Conservation (phyloP, 2,888 invertebrate species). For the Psylliodes chrysocephalus region DNA sequence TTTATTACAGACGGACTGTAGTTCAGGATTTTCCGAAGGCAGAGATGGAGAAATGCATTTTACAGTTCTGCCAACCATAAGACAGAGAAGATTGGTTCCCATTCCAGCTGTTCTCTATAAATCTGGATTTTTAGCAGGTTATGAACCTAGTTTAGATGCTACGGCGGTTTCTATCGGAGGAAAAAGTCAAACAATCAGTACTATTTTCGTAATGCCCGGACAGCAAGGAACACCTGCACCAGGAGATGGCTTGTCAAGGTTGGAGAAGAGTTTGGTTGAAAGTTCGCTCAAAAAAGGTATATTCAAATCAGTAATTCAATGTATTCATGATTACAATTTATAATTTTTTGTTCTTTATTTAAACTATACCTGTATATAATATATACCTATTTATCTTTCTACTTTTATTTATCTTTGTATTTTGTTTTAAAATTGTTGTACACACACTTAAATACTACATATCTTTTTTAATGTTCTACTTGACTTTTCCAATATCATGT, state of each 20-base stretch:
- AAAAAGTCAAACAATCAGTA: constrained; percentile 77
- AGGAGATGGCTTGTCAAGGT: constrained; percentile 79
- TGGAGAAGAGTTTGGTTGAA: constrained; percentile 77
- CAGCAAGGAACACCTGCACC: constrained; percentile 84
- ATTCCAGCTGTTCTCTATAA: constrained; percentile 86
- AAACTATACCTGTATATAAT: too few species aligned
- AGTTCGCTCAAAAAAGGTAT: constrained; percentile 72
- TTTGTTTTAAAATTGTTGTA: too few species aligned
- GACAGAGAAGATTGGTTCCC: constrained; percentile 82
- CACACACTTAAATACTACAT: too few species aligned
- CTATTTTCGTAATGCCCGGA: constrained; percentile 85
- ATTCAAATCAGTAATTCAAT: too few species aligned
- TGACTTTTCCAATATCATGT: too few species aligned
- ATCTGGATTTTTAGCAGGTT: constrained; percentile 82
- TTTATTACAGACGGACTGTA: constrained; percentile 79
- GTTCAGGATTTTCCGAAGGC: constrained; percentile 77
- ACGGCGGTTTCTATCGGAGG: constrained; percentile 83
- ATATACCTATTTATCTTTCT: too few species aligned
- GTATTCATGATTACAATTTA: too few species aligned
- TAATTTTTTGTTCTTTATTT: too few species aligned
- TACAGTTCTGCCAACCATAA: constrained; percentile 81
- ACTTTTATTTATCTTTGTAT: too few species aligned
- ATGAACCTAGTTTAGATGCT: constrained; percentile 85
- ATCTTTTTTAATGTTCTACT: too few species aligned
- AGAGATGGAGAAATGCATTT: constrained; percentile 89